Conservation (phyloP, 1,140 invertebrate genomes). For the Aphelenchoides avenae region DNA sequence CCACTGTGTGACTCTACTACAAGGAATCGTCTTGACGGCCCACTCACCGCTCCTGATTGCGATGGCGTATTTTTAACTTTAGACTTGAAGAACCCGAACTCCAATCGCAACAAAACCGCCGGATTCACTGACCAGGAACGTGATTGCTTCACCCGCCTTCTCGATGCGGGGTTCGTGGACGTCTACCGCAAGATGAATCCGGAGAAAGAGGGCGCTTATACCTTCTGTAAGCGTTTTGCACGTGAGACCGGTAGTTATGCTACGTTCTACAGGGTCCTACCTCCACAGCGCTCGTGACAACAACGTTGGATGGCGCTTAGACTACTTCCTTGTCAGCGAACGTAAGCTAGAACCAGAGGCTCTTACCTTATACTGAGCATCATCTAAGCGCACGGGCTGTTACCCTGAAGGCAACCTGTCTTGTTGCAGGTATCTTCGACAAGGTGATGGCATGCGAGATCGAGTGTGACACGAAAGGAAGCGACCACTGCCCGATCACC, state of each 20-base stretch:
- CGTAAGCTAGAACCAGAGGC: too few relatives aligned
- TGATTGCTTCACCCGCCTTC: conserved; percentile 74
- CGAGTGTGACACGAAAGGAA: conserved; percentile 72
- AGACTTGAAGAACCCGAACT: conserved; percentile 91
- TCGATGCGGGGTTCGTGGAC: conserved; percentile 76
- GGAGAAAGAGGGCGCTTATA: conserved; percentile 75
- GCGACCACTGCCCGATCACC: conserved; percentile 77
- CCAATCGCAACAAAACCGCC: conserved; percentile 78
- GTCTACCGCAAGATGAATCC: conserved; percentile 83
- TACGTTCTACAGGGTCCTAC: conserved; percentile 62
- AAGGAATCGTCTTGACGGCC: too few relatives aligned
- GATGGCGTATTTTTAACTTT: conserved; percentile 14
- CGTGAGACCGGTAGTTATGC: neutral
- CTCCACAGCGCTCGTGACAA: conserved; percentile 76
- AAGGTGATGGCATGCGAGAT: conserved; percentile 77
- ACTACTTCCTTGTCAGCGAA: conserved; percentile 86
- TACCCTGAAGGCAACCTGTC: too few relatives aligned
- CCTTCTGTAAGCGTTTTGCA: conserved; percentile 74
- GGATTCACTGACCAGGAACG: conserved; percentile 92
- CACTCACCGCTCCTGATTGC: neutral
- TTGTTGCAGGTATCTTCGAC: conserved; percentile 68
- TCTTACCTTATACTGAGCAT: too few relatives aligned
- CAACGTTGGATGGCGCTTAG: conserved; percentile 92
- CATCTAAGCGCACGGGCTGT: too few relatives aligned
- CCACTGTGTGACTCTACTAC: too few relatives aligned